These are phyloP conservation scores for Buathra laborator DNA, from an alignment of 2,888 invertebrate species.

Conservation along the genomic window DNA sequence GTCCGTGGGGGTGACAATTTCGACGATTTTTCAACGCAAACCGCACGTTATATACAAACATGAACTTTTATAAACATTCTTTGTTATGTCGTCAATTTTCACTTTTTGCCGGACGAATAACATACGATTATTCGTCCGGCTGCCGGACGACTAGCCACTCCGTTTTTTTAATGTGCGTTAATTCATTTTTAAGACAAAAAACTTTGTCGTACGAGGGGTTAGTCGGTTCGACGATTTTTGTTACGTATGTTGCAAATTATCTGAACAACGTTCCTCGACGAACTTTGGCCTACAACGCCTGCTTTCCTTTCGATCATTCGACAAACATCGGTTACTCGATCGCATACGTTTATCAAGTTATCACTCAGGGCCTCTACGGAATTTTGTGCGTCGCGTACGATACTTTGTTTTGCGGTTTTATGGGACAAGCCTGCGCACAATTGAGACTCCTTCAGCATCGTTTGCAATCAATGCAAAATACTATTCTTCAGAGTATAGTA, in stretches of 20 bases:
- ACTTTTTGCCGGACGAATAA: too few species aligned
- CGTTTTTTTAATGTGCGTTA: not conserved
- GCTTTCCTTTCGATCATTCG: slow-evolving; percentile 26
- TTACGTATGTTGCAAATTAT: not conserved
- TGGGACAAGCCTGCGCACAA: slow-evolving; percentile 7
- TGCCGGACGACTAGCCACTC: too few species aligned
- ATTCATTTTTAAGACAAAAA: not conserved
- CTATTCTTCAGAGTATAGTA: too few species aligned
- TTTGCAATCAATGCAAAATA: not conserved
- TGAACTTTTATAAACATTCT: too few species aligned
- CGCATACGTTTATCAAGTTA: slow-evolving; percentile 7
- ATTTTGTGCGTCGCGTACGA: not conserved
- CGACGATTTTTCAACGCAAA: too few species aligned
- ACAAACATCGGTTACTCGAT: slow-evolving; percentile 16
- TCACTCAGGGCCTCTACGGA: not conserved
- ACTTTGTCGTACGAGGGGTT: not conserved
- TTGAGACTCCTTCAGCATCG: slow-evolving; percentile 8
- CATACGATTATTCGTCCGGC: too few species aligned
- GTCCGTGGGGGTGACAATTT: too few species aligned
- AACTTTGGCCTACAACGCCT: slow-evolving; percentile 26
- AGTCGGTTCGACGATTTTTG: not conserved
- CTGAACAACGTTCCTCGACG: slow-evolving; percentile 13
- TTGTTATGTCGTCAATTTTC: too few species aligned
- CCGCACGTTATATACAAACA: too few species aligned
- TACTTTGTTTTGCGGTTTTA: not conserved